Conservation (phyloP, 1,140 invertebrate species). For the Saccostrea cuccullata region DNA sequence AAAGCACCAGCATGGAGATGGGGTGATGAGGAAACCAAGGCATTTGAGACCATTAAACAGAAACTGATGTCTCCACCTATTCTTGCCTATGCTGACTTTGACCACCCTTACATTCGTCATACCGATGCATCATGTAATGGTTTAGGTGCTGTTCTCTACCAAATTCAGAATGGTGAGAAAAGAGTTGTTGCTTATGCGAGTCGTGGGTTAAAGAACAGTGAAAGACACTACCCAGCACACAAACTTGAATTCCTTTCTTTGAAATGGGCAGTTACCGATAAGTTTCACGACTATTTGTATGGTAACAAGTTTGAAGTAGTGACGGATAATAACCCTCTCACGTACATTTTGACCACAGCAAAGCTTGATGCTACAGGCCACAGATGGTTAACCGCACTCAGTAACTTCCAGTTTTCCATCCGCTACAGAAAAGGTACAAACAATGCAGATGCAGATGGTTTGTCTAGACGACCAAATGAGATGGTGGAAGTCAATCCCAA, state of each 20-base stretch:
- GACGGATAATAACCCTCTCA: not conserved
- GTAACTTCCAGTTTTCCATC: slow-evolving; percentile 24
- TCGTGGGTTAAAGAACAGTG: too few species aligned
- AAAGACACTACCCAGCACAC: too few species aligned
- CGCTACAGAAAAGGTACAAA: not conserved
- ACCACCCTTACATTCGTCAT: slow-evolving; percentile 58
- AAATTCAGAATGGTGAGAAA: too few species aligned
- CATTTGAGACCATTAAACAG: slow-evolving; percentile 43
- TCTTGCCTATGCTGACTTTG: slow-evolving; percentile 57
- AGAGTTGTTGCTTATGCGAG: too few species aligned
- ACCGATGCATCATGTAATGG: not conserved
- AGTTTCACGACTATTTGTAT: slow-evolving; percentile 50
- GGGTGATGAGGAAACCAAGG: slow-evolving; percentile 37
- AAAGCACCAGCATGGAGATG: not conserved
- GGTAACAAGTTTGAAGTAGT: slow-evolving; percentile 29
- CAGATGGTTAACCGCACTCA: slow-evolving; percentile 28
- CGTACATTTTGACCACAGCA: not conserved
- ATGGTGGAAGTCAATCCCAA: not conserved
- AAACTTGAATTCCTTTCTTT: not conserved
- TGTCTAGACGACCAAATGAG: not conserved
- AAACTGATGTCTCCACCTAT: slow-evolving; percentile 53
- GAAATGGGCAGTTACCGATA: slow-evolving; percentile 41
- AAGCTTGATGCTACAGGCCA: not conserved
- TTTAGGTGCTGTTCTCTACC: too few species aligned
- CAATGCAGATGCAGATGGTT: too few species aligned